Conservation (phyloP, 2,113 vertebrate genomes). For the Numida meleagris region DNA sequence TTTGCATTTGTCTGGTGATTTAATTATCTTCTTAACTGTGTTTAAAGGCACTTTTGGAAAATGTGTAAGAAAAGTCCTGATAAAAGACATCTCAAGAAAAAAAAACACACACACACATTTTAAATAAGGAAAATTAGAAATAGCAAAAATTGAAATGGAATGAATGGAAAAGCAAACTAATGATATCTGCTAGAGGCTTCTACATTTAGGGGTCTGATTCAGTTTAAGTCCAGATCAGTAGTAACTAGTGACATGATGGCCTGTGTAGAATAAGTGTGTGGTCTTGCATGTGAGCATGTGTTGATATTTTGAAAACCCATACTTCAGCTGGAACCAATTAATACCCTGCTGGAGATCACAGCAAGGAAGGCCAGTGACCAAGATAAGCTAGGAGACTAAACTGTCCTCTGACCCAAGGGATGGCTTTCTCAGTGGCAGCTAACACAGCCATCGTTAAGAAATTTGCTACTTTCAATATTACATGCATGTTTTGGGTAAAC, state of each 20-base stretch:
- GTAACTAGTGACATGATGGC: background rate
- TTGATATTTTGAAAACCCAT: conserved; percentile 24
- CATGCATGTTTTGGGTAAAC: background rate
- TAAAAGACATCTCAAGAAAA: background rate
- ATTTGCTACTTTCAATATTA: background rate
- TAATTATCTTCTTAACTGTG: background rate
- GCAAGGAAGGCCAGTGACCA: background rate
- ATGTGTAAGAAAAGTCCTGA: background rate
- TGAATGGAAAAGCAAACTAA: background rate
- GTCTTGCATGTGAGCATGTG: conserved; percentile 36
- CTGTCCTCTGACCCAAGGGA: conserved; percentile 22
- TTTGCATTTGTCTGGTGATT: background rate
- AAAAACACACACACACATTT: background rate
- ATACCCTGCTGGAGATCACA: conserved; percentile 8
- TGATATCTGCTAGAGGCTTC: background rate
- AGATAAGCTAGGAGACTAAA: conserved; percentile 43
- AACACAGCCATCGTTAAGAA: background rate
- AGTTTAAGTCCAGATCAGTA: background rate
- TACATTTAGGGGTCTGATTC: background rate
- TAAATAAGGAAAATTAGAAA: background rate
- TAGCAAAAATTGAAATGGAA: background rate
- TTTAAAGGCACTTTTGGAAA: background rate
- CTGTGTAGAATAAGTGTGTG: conserved; percentile 5
- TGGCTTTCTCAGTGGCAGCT: background rate
- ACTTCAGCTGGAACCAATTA: conserved; percentile 47